Evolutionary conservation across 2,888 invertebrate genomes (phyloP), one percentile per base, ranked within the genome.

Genomic region (Coelopa pilipes): DNA sequence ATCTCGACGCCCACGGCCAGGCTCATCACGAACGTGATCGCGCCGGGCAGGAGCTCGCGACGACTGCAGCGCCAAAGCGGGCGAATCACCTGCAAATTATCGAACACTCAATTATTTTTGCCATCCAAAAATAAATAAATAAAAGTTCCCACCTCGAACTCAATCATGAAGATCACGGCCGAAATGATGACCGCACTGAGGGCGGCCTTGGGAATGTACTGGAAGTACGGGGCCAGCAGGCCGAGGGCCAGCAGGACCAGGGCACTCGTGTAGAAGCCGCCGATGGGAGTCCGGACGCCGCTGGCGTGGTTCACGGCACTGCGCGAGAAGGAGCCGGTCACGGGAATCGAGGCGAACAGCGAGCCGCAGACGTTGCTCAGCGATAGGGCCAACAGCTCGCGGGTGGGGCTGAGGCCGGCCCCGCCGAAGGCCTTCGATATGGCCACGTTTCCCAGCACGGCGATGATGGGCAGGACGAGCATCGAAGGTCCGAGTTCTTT

Each of bases 301-400:
- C 96, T 96, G n/a, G 96, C 96, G 82, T 97, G 95, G 89, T 97
- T 97, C 0, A 98, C 96, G 24, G 97, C 97, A 76, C 96, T 94
- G 73, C 96, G 90, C 0, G 95, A 95, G 87, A 96, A 96, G 0
- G 95, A 95, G 7, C 95, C 97, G 3, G 95, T 94, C 15, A 97
- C 93, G 0, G 97, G 97, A 92, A 97, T 96, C 0, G 97, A 95
- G 2, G 93, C 93, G 68, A 95, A 94, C 82, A 97, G 96, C 0
- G 96, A 93, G 0, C 97, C 97, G 57, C 95, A 88, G 60, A 97
- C 90, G 84, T 97, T 97, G 77, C 96, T 92, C 67, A 95, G 85
- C 0, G 95, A 95, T 12, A 97, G 90, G 0, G 97, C 96, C 55
- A 97, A 88, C 57, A 98, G 88, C 87, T 98, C 97, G 83, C 97